Evolutionary conservation across 2,113 vertebrate species (phyloP), one percentile per base, ranked within the genome.

Genomic region (Neogobius melanostomus): DNA sequence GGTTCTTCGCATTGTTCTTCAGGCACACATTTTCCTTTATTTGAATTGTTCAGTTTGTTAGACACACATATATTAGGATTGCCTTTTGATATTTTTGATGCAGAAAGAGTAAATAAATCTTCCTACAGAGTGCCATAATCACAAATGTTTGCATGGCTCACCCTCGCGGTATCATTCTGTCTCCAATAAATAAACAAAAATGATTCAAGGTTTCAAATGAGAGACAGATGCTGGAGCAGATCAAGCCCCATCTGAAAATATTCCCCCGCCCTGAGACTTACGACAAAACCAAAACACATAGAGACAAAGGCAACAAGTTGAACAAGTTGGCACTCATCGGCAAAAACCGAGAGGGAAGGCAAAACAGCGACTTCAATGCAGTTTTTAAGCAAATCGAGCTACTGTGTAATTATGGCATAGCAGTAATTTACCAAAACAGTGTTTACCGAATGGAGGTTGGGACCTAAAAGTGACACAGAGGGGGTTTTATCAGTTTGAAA

Each of bases 181-280:
- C 65, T 50, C 43, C 4, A 21, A n/a, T 73, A 63, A 64, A 75
- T 77, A 68, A 82, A 81, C 72, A 69, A 68, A 80, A 71, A 76
- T 44, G 9, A 65, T 68, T 70, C 51, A 81, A 71, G 36, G 53
- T 68, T 64, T 75, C 28, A n/a, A 57, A 66, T 72, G 53, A 57
- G 57, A 74, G 48, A 48, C 42, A 66, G 57, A 28, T 1, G 12
- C 60, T 43, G 60, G 15, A 10, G 52, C n/a, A 66, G 64, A 63
- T 67, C 15, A 17, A 16, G 28, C 43, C 59, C 56, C 57, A 64
- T 74, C 62, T 67, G 74, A 74, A 50, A 71, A 82, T 71, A 45
- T 48, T 53, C 42, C 64, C 28, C 46, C 15, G 62, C 68, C 50
- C 63, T 42, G 21, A 70, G 16, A 9, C 8, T 47, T 59, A 56